phyloP scores from a whole-genome alignment of 2,888 invertebrate species.

The Scaptomyza caliginosa region DNA sequence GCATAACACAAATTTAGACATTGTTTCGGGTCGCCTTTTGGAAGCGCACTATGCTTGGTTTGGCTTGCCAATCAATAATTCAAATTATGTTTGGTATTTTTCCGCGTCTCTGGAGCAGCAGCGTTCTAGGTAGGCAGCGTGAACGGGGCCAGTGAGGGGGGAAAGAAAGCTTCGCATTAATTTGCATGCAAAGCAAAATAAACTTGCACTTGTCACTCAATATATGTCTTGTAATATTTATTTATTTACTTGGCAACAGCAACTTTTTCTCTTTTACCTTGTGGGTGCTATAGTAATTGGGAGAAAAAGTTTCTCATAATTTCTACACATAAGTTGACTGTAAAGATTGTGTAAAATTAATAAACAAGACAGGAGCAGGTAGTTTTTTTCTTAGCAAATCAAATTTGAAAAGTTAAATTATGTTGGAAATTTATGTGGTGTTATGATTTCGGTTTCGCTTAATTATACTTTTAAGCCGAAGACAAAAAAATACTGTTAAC shows the following conservation, averaged over 20 bases:
- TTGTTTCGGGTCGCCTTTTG: slow-evolving; percentile 46
- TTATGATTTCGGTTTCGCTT: not conserved
- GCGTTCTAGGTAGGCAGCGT: rapidly evolving
- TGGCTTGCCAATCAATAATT: slow-evolving; percentile 72
- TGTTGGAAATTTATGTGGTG: not conserved
- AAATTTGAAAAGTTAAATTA: not conserved
- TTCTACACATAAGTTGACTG: not conserved
- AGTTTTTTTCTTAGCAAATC: not conserved
- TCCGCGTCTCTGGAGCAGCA: not conserved
- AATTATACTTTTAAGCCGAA: not conserved
- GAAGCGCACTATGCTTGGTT: slow-evolving; percentile 52
- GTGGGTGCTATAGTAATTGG: not conserved
- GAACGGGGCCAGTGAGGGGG: not conserved
- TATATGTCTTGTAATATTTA: slow-evolving; percentile 30
- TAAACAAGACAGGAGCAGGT: not conserved
- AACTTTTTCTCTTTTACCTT: slow-evolving; percentile 3
- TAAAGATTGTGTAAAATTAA: not conserved
- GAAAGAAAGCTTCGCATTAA: slow-evolving; percentile 26
- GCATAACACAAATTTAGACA: slow-evolving; percentile 66
- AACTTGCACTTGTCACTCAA: slow-evolving; percentile 52
- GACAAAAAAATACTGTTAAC: not conserved
- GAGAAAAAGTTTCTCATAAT: not conserved
- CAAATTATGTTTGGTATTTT: slow-evolving; percentile 67
- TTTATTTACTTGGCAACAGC: slow-evolving; percentile 30
- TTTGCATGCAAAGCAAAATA: slow-evolving; percentile 45